Conservation (phyloP, 2,888 invertebrate species). For the Eupithecia tripunctaria region DNA sequence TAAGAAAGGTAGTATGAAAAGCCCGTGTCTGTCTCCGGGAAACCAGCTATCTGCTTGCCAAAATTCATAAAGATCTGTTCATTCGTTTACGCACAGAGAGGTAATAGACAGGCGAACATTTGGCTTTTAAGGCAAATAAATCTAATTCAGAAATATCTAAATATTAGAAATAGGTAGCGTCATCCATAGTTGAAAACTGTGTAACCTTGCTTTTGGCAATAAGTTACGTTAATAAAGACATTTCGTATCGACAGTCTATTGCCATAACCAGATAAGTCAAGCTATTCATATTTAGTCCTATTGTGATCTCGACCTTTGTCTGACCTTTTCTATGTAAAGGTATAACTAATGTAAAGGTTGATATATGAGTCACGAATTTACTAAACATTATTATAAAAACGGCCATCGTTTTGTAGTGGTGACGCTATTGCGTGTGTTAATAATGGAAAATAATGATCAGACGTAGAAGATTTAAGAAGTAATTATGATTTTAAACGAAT, state of each 20-base stretch:
- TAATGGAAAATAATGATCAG: neutral
- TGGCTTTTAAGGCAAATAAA: neutral
- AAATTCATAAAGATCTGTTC: neutral
- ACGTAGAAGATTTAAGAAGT: neutral
- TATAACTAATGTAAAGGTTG: conserved; percentile 27
- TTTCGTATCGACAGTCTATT: conserved; percentile 31
- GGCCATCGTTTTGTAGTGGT: conserved; percentile 1
- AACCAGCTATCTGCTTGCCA: neutral
- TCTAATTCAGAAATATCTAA: neutral
- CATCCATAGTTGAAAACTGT: neutral
- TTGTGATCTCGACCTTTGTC: conserved; percentile 39
- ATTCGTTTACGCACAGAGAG: neutral
- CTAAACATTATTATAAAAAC: conserved; percentile 11
- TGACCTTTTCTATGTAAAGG: conserved; percentile 37
- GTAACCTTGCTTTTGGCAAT: conserved; percentile 10
- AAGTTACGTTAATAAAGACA: conserved; percentile 8
- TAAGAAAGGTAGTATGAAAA: too few relatives aligned
- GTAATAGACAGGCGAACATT: neutral
- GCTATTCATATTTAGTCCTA: conserved; percentile 36
- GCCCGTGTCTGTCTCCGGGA: neutral
- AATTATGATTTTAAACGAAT: neutral
- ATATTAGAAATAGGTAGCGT: neutral
- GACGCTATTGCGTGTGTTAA: neutral
- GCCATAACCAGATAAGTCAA: conserved; percentile 38
- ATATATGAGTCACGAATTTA: conserved; percentile 33